Conservation (phyloP, 2,797 vertebrate species). For the Pseudomugil gertrudae region DNA sequence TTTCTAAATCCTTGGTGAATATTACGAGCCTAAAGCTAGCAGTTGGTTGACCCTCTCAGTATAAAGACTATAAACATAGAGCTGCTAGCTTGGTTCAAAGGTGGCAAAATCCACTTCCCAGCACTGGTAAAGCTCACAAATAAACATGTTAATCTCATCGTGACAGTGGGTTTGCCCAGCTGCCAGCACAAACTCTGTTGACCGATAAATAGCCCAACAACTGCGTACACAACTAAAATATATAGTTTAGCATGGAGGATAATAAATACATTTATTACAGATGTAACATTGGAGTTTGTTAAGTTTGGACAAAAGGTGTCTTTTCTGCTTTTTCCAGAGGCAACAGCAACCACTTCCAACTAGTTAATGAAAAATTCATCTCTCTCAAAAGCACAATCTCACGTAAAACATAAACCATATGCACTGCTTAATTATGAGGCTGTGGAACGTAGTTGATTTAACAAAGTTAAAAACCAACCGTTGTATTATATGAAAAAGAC, state of each 20-base stretch:
- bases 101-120: conserved; percentile 1
- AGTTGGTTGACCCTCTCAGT: background rate
- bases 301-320: background rate
- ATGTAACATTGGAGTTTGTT: background rate
- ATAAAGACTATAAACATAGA: background rate
- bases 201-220: background rate
- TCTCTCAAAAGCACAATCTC: background rate
- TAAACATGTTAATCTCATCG: conserved; percentile 3
- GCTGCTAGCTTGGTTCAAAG: background rate
- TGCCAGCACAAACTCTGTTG: background rate
- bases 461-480: background rate
- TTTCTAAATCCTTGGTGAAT: background rate
- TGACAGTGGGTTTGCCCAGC: background rate
- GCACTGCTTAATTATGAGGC: background rate
- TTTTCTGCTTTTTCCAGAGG: conserved; percentile 2
- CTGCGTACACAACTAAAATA: background rate
- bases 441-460: background rate
- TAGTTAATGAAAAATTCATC: background rate
- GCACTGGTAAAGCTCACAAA: conserved; percentile 2
- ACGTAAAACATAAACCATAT: background rate
- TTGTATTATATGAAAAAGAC: too few relatives aligned
- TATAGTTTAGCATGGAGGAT: background rate
- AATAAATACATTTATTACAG: background rate
- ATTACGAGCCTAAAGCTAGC: background rate
- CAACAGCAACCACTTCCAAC: too few relatives aligned